Conservation (phyloP, 2,797 vertebrate genomes). For the Enteromius anoplus region DNA sequence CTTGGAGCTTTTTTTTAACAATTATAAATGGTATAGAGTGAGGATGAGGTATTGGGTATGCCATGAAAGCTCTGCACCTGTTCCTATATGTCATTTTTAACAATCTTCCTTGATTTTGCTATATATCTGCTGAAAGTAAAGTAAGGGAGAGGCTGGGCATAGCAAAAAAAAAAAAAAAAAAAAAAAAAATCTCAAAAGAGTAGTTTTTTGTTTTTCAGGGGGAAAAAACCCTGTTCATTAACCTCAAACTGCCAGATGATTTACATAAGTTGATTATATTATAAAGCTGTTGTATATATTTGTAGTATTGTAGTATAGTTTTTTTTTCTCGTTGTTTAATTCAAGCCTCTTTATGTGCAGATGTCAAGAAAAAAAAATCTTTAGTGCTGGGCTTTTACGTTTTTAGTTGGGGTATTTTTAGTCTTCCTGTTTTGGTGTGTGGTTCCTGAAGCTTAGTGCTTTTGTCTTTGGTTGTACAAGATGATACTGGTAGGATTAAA, state of each 20-base stretch:
- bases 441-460: slow-evolving; percentile 53
- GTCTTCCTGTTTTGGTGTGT: slow-evolving; percentile 60
- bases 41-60: neutral
- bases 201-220: neutral
- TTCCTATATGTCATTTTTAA: slow-evolving; percentile 24
- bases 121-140: slow-evolving; percentile 2
- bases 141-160: neutral
- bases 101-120: slow-evolving; percentile 6
- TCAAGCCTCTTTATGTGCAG: neutral
- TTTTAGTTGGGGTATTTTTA: slow-evolving; percentile 50
- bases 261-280: neutral
- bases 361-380: slow-evolving; percentile 18
- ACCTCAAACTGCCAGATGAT: neutral
- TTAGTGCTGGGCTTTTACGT: slow-evolving; percentile 37
- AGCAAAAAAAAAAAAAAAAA: neutral
- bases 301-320: neutral
- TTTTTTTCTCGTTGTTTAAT: slow-evolving; percentile 4
- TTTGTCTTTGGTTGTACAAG: slow-evolving; percentile 47
- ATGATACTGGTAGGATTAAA: slow-evolving; percentile 37
- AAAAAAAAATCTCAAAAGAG: neutral
- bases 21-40: slow-evolving; percentile 11
- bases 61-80: slow-evolving; percentile 34
- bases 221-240: neutral
- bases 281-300: neutral
- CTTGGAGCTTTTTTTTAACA: neutral